These are phyloP conservation scores for Cydia strobilella DNA, from an alignment of 1,140 invertebrate species.

Conservation along the genomic window DNA sequence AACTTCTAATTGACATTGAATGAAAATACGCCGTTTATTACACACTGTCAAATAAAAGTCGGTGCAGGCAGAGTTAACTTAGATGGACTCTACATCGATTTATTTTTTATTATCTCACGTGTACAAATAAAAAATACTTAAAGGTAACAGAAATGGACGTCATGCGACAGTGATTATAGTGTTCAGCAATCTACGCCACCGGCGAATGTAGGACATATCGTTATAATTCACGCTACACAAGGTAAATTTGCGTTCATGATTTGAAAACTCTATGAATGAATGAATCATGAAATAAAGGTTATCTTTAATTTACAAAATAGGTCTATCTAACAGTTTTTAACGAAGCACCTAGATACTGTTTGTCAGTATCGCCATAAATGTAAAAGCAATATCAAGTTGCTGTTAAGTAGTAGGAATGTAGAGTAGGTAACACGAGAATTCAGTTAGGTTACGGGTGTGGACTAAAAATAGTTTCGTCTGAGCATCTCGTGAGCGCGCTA, in stretches of 20 bases:
- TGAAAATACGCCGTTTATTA: too few relatives aligned
- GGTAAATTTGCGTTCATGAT: conserved; percentile 30
- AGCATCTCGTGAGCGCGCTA: conserved; percentile 57
- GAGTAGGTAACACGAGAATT: conserved; percentile 56
- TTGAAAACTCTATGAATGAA: conserved; percentile 18
- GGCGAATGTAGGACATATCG: conserved; percentile 29
- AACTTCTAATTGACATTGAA: too few relatives aligned
- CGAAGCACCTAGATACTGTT: neutral
- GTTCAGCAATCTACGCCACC: conserved; percentile 11
- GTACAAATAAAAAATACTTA: neutral
- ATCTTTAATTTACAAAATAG: neutral
- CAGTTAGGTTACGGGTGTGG: conserved; percentile 47
- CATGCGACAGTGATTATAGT: neutral
- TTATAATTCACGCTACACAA: conserved; percentile 24
- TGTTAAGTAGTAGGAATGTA: conserved; percentile 11
- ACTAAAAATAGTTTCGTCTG: conserved; percentile 72
- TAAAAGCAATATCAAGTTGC: neutral
- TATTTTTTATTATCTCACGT: neutral
- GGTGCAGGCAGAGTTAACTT: too few relatives aligned
- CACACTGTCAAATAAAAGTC: too few relatives aligned
- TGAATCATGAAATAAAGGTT: conserved; percentile 19
- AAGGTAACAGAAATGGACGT: conserved; percentile 2
- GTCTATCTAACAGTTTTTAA: neutral
- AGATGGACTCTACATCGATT: too few relatives aligned
- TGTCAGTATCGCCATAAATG: neutral